Percentiles rank a stretch among this genome's conserved stretches.
These are phyloP conservation scores for Haliclystus octoradiatus DNA, from an alignment of 30 jellyfish, hydroid and myxozoan genomes.

Conservation along the genomic window DNA sequence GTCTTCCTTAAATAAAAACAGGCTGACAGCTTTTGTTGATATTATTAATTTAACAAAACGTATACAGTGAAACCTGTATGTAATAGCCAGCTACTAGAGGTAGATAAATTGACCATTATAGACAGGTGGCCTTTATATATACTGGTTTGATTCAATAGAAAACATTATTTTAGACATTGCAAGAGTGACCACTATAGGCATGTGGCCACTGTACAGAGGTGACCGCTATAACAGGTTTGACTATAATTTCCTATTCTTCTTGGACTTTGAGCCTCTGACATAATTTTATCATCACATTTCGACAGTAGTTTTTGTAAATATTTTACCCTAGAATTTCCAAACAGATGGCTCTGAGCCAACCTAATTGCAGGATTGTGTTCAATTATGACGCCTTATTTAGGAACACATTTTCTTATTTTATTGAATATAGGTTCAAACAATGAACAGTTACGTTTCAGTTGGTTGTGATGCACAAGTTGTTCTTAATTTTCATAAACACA, in stretches of 20 bases:
- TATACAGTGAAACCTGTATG: neutral
- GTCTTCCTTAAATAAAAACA: no score
- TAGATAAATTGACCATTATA: neutral
- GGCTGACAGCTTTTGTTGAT: no score
- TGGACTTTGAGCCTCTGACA: no score
- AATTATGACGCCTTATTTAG: no score
- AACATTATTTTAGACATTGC: neutral
- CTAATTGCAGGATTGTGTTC: no score
- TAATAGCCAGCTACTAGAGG: neutral
- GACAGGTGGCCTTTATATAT: slow-evolving; percentile 2
- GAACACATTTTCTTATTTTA: no score
- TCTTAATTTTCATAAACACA: slow-evolving; percentile 81
- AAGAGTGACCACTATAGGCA: neutral
- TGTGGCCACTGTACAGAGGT: neutral
- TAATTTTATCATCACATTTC: no score
- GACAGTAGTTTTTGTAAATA: no score
- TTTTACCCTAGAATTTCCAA: neutral
- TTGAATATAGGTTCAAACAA: slow-evolving; percentile 34
- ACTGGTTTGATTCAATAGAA: neutral
- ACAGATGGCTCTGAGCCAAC: neutral
- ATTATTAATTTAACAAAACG: neutral
- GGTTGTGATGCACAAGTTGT: slow-evolving; percentile 99
- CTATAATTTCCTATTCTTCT: no score
- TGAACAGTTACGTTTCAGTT: slow-evolving; percentile 86
- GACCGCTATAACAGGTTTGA: neutral